A percentile compares a stretch with the other conserved stretches of the same genome.
Conservation (phyloP, 2,797 vertebrate species). For the Potorous gilbertii region DNA sequence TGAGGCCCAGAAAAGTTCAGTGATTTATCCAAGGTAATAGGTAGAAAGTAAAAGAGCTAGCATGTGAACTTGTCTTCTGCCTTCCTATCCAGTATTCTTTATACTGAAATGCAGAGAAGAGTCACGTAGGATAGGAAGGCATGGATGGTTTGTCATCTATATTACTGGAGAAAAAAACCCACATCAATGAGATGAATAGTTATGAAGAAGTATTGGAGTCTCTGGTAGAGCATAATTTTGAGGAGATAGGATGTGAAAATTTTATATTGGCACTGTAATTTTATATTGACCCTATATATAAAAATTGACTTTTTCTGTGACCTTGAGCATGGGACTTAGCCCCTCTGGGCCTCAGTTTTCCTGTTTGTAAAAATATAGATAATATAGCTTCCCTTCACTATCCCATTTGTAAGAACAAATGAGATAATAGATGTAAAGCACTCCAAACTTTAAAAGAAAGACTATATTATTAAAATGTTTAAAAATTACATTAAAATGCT, state of each 20-base stretch:
- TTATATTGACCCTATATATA: neutral
- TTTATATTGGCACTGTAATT: neutral
- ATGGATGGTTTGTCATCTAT: neutral
- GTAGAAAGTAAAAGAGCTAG: neutral
- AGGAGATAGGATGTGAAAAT: neutral
- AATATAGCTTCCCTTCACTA: neutral
- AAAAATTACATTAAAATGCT: neutral
- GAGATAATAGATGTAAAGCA: constrained; percentile 5
- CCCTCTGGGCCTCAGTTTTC: neutral
- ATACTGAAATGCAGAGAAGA: neutral
- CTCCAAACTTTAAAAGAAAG: constrained; percentile 38
- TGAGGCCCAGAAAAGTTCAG: neutral
- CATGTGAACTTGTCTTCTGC: neutral
- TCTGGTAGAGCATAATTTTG: neutral
- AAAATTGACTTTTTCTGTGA: neutral
- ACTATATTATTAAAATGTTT: neutral
- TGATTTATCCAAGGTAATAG: neutral
- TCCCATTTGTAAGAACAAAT: neutral
- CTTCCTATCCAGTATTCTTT: neutral
- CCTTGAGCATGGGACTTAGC: neutral
- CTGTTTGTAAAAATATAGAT: constrained; percentile 17
- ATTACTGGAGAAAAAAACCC: neutral
- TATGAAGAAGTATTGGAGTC: neutral
- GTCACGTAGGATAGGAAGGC: neutral
- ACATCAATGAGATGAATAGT: neutral